These are phyloP conservation scores for Epinotia ramella DNA, from an alignment of 2,888 invertebrate species.

Conservation along the genomic window DNA sequence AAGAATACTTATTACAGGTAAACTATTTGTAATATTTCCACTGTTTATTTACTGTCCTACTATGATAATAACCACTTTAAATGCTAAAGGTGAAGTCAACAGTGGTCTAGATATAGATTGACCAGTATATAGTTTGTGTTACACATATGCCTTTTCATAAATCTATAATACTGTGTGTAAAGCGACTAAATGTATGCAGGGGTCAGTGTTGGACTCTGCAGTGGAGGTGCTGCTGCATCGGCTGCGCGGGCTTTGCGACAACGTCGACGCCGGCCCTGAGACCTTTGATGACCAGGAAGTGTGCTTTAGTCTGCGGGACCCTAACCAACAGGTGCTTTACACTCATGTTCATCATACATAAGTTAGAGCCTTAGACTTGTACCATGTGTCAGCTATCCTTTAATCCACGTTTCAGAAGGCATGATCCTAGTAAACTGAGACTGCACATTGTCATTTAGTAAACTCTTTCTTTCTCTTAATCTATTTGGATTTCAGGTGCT, in stretches of 20 bases:
- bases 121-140: background rate
- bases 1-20: constrained; percentile 93
- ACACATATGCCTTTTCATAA: background rate
- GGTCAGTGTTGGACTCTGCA: constrained; percentile 95
- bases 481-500: too few relatives aligned
- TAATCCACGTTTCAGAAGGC: too few relatives aligned
- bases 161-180: background rate
- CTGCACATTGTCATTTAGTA: too few relatives aligned
- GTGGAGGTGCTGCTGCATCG: constrained; percentile 96
- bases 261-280: constrained; percentile 95
- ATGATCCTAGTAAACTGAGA: too few relatives aligned
- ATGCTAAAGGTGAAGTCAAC: too few relatives aligned
- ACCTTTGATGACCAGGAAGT: constrained; percentile 97
- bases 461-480: too few relatives aligned
- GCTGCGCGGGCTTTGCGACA: constrained; percentile 96
- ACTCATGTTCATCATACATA: background rate
- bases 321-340: constrained; percentile 81
- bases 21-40: constrained; percentile 10
- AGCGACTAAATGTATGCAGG: constrained; percentile 82
- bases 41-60: background rate
- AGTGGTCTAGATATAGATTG: too few relatives aligned
- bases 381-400: background rate
- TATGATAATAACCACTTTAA: background rate
- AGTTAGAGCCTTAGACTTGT: background rate
- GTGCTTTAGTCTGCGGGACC: constrained; percentile 91